phyloP scores from a whole-genome alignment of 1,140 invertebrate genomes.

The Cecropterus lyciades region DNA sequence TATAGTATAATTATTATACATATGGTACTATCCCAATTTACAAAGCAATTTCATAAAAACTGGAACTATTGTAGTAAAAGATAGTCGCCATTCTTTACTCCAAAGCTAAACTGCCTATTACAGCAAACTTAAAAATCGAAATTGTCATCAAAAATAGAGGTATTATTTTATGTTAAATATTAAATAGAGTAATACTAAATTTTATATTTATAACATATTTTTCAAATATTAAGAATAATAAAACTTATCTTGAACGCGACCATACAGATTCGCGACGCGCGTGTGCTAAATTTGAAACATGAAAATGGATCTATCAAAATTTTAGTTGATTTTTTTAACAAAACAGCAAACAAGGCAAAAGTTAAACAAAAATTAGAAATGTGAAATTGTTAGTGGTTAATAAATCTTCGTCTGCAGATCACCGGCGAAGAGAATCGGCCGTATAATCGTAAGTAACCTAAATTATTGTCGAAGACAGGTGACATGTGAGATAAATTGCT shows the following conservation, averaged over 20 bases:
- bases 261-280: slow-evolving; percentile 44
- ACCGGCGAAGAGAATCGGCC: slow-evolving; percentile 51
- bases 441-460: slow-evolving; percentile 69
- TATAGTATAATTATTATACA: too few relatives aligned
- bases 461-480: slow-evolving; percentile 44
- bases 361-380: slow-evolving; percentile 60
- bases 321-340: slow-evolving; percentile 55
- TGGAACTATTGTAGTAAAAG: too few relatives aligned
- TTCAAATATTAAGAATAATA: too few relatives aligned
- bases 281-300: slow-evolving; percentile 77
- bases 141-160: too few relatives aligned
- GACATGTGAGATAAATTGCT: slow-evolving; percentile 58
- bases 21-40: too few relatives aligned
- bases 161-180: too few relatives aligned
- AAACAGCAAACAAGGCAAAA: slow-evolving; percentile 54
- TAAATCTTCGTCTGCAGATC: slow-evolving; percentile 52
- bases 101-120: too few relatives aligned
- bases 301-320: slow-evolving; percentile 71
- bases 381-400: slow-evolving; percentile 67
- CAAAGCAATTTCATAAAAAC: too few relatives aligned
- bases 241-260: slow-evolving; percentile 3
- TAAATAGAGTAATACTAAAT: too few relatives aligned
- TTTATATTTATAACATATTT: too few relatives aligned
- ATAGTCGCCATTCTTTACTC: too few relatives aligned
- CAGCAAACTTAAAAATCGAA: too few relatives aligned